Evolutionary conservation across 2,113 vertebrate species (phyloP).

Genomic region (Limnothrissa miodon): DNA sequence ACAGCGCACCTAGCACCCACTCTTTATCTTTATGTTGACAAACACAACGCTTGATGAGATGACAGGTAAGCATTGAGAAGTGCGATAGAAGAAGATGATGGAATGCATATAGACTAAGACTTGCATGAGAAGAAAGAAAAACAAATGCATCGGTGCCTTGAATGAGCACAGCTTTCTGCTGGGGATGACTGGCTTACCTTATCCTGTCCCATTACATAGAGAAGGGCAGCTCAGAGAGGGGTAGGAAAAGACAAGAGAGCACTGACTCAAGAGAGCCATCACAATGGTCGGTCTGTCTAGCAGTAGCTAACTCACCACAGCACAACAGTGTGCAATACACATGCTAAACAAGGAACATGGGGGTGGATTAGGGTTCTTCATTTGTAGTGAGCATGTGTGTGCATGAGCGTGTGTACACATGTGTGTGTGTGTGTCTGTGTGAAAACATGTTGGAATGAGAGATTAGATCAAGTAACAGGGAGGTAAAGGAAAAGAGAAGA

Average conservation of each 20-base stretch:
- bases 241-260: slow-evolving; percentile 1
- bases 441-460: not conserved
- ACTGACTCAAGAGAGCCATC: not conserved
- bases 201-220: slow-evolving; percentile 64
- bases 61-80: not conserved
- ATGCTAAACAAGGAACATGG: not conserved
- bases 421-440: too few relatives aligned
- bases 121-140: not conserved
- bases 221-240: slow-evolving; percentile 31
- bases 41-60: not conserved
- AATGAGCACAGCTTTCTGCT: not conserved
- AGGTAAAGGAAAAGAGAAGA: not conserved
- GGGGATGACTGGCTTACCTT: slow-evolving; percentile 62
- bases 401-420: too few relatives aligned
- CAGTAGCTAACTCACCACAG: not conserved
- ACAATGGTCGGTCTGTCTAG: not conserved
- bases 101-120: not conserved
- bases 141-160: not conserved
- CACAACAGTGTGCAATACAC: not conserved
- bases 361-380: too few relatives aligned
- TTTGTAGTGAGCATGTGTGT: not conserved
- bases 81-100: not conserved
- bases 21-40: not conserved
- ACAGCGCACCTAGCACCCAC: not conserved
- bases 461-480: not conserved